Base-by-base conservation (phyloP, 1,140 invertebrate species). In the Bombus terrestris region DNA sequence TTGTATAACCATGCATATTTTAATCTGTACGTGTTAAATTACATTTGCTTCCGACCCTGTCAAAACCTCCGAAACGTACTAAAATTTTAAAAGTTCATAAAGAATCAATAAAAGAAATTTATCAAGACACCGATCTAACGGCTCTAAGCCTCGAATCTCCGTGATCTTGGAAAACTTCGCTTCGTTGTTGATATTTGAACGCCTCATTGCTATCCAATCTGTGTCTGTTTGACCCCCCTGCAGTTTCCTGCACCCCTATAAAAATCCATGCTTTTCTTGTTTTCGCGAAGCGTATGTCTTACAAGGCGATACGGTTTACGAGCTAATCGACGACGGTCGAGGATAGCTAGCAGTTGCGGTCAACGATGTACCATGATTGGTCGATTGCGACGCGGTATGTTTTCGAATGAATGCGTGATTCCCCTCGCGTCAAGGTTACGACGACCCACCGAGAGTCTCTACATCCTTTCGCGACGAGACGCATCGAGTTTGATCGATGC, bases 331-430 rank as follows among this genome's bases (percentile, higher is more conserved):
- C 39, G 13, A 22, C 22, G 39, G 9, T 43, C 10, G 32, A 66
- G 22, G 35, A 32, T 0, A 9, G 59, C 25, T 35, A 3, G 12
- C 10, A 10, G 39, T 41, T 8, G 35, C 18, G 28, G 39, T 81
- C 35, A 53, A 53, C 47, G 22, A 53, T 53, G 1, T 53, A n/a
- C 32, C 2, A 66, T 66, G 81, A 88, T 62, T 81, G 59, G 80
- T 28, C 35, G 35, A 57, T 62, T 32, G 66, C n/a, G 74, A 68
- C 35, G 77, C 73, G n/a, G n/a, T 37, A 68, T 66, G 47, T 43
- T 5, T 68, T n/a, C 73, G 43, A 77, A 59, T 25, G 47, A 53
- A 59, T 3, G 5, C 8, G 81, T 77, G 66, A 75, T 89, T 88
- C 32, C 64, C 66, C 86, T 35, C 6, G 22, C 32, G 79, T 69